Evolutionary conservation across 2,113 vertebrate genomes (phyloP), one percentile per base, ranked within the genome.

Genomic region (Tupaia tana): DNA sequence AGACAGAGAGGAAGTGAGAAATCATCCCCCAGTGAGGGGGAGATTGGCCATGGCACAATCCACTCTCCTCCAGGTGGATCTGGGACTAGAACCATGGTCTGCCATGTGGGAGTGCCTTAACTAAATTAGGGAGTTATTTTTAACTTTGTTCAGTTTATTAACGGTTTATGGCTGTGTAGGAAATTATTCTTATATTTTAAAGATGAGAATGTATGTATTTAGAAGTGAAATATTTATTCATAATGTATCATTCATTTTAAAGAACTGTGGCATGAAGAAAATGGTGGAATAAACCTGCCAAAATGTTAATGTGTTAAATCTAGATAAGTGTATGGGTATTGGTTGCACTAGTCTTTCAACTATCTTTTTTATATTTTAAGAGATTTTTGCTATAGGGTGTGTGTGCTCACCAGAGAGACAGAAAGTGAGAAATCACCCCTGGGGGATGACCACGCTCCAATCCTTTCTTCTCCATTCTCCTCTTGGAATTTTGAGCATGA

Each of bases 241-340:
- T 83, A 90, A 93, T 93, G 20, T 69, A 11, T 67, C 82, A 56
- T 87, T 78, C 89, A 82, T 71, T 94, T 92, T 64, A 75, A 74
- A 93, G 61, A 85, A 95, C 74, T 95, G 89, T 3, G 22, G n/a
- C 52, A 34, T 84, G 14, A 90, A 94, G 84, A 95, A 93, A 93
- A 89, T 81, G 59, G 70, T 74, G 61, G 86, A 87, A 78, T 58
- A 94, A 89, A 27, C 74, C 58, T 29, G 61, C 63, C 27, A 77
- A 73, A 77, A 61, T 84, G 10, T 93, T 89, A 25, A 66, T 61
- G 11, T 91, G 25, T 95, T 95, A 94, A 81, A 88, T 95, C 34
- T 91, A 94, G 52, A 82, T 81, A 29, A 86, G 61, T 82, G 31
- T 31, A 29, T 69, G 20, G 2, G 25, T 70, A 78, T 94, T 92